A percentile compares a stretch with the other conserved stretches of the same genome.
These are phyloP conservation scores for Trochalopteron elliotii DNA, from an alignment of 2,113 vertebrate species.

Conservation along the genomic window DNA sequence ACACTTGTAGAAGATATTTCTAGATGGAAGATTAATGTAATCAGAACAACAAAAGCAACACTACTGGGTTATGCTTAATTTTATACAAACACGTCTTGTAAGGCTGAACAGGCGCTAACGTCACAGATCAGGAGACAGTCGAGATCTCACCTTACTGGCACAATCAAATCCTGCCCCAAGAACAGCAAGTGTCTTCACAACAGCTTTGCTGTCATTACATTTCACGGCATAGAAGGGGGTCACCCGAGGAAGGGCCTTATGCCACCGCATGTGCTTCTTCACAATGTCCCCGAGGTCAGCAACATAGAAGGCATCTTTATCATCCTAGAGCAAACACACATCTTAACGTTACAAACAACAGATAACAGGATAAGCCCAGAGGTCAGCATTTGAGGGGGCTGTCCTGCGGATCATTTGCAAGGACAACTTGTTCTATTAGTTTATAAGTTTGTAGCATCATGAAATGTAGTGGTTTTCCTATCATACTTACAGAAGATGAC, in stretches of 20 bases:
- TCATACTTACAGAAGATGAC: conserved; percentile 84
- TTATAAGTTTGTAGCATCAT: neutral
- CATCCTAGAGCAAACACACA: conserved; percentile 80
- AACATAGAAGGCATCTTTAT: conserved; percentile 96
- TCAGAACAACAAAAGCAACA: neutral
- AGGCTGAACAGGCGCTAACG: neutral
- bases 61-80: neutral
- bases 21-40: neutral
- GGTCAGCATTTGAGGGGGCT: neutral
- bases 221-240: conserved; percentile 96
- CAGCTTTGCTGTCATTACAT: conserved; percentile 89
- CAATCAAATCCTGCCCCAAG: conserved; percentile 95
- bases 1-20: neutral
- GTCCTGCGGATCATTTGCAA: neutral
- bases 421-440: neutral
- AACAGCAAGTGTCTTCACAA: conserved; percentile 87
- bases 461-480: neutral
- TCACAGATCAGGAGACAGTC: neutral
- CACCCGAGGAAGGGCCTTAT: conserved; percentile 86
- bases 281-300: conserved; percentile 93
- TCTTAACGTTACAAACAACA: neutral
- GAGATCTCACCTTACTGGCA: conserved; percentile 89
- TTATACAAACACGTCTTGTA: neutral
- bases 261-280: conserved; percentile 93
- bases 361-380: neutral